phyloP scores from a whole-genome alignment of 2,888 invertebrate species.

The Rhodophaea formosa region DNA sequence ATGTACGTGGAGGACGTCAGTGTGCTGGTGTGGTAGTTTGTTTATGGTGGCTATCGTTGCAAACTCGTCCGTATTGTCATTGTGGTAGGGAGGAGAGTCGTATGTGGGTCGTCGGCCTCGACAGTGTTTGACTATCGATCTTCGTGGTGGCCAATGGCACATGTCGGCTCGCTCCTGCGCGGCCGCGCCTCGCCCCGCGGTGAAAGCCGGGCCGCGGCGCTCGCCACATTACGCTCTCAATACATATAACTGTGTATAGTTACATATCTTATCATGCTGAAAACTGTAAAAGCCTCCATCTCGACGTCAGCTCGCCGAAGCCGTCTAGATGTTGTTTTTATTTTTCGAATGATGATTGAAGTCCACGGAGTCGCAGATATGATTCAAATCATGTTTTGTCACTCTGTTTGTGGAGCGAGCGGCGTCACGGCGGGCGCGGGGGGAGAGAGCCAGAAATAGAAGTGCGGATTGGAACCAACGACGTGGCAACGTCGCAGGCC shows the following conservation, averaged over 20 bases:
- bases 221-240: constrained; percentile 50
- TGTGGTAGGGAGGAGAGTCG: constrained; percentile 65
- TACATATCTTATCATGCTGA: constrained; percentile 62
- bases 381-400: constrained; percentile 67
- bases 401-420: constrained; percentile 61
- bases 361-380: constrained; percentile 47
- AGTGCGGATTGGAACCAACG: constrained; percentile 68
- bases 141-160: constrained; percentile 83
- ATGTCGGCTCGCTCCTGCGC: constrained; percentile 79
- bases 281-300: constrained; percentile 39
- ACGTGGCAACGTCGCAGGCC: constrained; percentile 78
- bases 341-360: constrained; percentile 51
- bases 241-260: constrained; percentile 42
- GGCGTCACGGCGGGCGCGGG: constrained; percentile 53
- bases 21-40: constrained; percentile 80
- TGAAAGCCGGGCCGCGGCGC: constrained; percentile 72
- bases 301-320: constrained; percentile 35
- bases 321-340: constrained; percentile 59
- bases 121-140: constrained; percentile 84
- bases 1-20: constrained; percentile 63
- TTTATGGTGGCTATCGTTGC: constrained; percentile 75
- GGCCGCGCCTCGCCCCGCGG: constrained; percentile 70
- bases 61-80: constrained; percentile 60
- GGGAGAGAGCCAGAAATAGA: constrained; percentile 74
- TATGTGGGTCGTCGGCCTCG: constrained; percentile 78